Conservation (phyloP, 2,113 vertebrate species). For the Cryptotis parvus region DNA sequence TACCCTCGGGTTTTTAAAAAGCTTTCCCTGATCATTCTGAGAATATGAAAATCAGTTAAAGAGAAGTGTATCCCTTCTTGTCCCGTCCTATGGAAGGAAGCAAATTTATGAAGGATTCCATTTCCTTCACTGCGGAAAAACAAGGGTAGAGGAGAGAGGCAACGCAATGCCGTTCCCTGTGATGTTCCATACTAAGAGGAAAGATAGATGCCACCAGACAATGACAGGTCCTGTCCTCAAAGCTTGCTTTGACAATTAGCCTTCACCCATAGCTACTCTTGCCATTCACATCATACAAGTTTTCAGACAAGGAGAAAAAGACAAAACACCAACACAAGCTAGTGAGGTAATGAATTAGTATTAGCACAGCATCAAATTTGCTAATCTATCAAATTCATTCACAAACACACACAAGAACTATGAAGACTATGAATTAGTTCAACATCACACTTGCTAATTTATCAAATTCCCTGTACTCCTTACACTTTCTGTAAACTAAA, state of each 20-base stretch:
- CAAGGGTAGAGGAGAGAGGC: too few species aligned
- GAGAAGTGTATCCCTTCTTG: constrained; percentile 51
- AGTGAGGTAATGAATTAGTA: not conserved
- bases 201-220: not conserved
- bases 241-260: not conserved
- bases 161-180: not conserved
- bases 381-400: not conserved
- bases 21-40: constrained; percentile 54
- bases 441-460: not conserved
- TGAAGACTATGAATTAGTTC: not conserved
- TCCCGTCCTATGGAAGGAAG: constrained; percentile 34
- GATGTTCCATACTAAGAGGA: not conserved
- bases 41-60: constrained; percentile 60
- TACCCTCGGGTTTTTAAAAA: constrained; percentile 51
- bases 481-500: constrained; percentile 3
- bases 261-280: too few species aligned
- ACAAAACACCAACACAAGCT: too few species aligned
- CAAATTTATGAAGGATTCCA: not conserved
- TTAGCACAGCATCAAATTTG: not conserved
- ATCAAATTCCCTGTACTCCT: not conserved
- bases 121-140: not conserved
- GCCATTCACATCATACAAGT: not conserved
- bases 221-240: not conserved
- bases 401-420: too few species aligned
- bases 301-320: not conserved